A percentile compares a stretch with the other conserved stretches of the same genome.
These are phyloP conservation scores for Oscheius onirici DNA, from an alignment of 2,888 invertebrate genomes.

Conservation along the genomic window DNA sequence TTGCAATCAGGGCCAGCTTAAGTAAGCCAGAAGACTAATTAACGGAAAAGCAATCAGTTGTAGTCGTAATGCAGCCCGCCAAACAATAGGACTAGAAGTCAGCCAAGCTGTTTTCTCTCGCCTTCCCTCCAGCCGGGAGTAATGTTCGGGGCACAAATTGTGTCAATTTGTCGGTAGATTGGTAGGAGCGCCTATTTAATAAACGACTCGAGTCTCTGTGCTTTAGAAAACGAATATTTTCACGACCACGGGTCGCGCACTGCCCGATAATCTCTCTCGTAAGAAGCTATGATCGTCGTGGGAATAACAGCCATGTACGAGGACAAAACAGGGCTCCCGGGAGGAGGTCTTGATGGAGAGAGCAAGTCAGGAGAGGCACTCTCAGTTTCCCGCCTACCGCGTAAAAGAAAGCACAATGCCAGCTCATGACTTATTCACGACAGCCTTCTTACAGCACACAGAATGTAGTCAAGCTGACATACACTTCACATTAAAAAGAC, in stretches of 20 bases:
- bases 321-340: conserved; percentile 25
- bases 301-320: conserved; percentile 19
- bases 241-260: neutral
- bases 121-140: neutral
- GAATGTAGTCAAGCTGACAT: neutral
- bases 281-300: conserved; percentile 15
- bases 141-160: conserved; percentile 24
- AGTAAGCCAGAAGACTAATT: conserved; percentile 5
- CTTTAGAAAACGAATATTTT: conserved; percentile 6
- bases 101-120: conserved; percentile 16
- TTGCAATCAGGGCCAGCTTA: neutral
- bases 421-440: conserved; percentile 28
- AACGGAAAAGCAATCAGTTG: neutral
- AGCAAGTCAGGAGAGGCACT: conserved; percentile 4
- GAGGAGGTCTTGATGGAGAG: conserved; percentile 23
- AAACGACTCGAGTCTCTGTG: conserved; percentile 2
- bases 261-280: conserved; percentile 15
- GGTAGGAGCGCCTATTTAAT: conserved; percentile 28
- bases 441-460: conserved; percentile 22
- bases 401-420: conserved; percentile 19
- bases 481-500: too few species aligned
- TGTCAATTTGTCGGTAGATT: conserved; percentile 26
- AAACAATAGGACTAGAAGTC: neutral
- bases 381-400: conserved; percentile 11
- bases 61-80: neutral